Conservation (phyloP, 2,888 invertebrate genomes). For the Pinctada fucata region DNA sequence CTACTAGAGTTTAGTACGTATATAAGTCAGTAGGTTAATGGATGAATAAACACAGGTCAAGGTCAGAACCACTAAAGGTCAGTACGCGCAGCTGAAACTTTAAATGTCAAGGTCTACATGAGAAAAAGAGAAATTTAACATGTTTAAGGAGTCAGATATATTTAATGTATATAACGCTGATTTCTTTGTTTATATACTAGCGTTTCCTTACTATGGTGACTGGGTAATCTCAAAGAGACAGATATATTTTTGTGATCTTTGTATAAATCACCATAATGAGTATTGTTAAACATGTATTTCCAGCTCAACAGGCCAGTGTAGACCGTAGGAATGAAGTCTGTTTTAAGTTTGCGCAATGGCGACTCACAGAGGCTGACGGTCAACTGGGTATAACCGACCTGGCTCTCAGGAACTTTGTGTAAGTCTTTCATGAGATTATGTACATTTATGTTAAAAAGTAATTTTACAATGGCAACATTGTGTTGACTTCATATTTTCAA, state of each 20-base stretch:
- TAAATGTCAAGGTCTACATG: no score
- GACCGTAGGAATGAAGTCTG: slow-evolving; percentile 95
- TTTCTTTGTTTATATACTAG: no score
- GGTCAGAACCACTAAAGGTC: slow-evolving; percentile 52
- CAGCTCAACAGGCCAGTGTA: slow-evolving; percentile 71
- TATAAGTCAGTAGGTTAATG: slow-evolving; percentile 82
- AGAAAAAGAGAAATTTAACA: no score
- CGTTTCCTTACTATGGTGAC: no score
- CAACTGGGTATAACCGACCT: slow-evolving; percentile 98
- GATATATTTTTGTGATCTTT: no score
- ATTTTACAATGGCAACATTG: neutral
- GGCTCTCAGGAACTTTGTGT: slow-evolving; percentile 95
- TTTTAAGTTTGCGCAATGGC: slow-evolving; percentile 98
- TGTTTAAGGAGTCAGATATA: no score
- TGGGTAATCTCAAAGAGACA: no score
- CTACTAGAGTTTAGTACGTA: slow-evolving; percentile 33
- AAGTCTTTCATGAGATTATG: slow-evolving; percentile 47
- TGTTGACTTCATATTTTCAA: neutral
- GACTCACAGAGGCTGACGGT: slow-evolving; percentile 97
- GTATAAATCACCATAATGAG: no score
- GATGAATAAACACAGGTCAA: slow-evolving; percentile 75
- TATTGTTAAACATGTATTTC: no score
- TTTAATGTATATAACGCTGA: no score
- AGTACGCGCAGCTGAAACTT: neutral
- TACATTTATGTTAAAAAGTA: neutral